Base-by-base conservation (phyloP, 2,113 vertebrate genomes). In the Thunnus thynnus region DNA sequence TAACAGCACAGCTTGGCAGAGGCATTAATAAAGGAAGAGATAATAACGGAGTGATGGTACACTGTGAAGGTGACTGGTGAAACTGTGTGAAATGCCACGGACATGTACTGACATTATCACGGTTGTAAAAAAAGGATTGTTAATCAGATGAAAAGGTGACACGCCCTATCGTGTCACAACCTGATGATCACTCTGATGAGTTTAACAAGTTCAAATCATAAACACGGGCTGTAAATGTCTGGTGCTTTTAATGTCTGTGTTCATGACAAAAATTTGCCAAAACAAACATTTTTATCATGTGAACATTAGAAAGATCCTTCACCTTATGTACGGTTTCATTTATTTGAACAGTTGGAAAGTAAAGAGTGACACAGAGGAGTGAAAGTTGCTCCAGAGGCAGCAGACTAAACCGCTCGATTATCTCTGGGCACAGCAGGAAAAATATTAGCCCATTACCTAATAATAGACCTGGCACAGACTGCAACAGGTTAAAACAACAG, bases 1-100 rank as follows among this genome's bases (percentile, higher is more conserved):
- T 94, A 57, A 92, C 7, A 92, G 80, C 89, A 92, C 3, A 50
- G 70, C 77, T 54, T 83, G 65, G 70, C 55, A 69, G 50, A 67
- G 77, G 20, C 54, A 61, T 46, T 54, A 82, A 89, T 87, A 67
- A 71, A 61, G 67, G 20, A 8, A 27, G 0, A 69, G 83, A 88
- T 85, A 87, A 80, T 51, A 56, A 60, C 48, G 41, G 47, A 72
- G 27, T 20, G 57, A 68, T 36, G 44, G 80, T 25, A 32, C 71
- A 30, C 30, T 50, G 76, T 85, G 64, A 90, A 88, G 86, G 90
- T 91, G 85, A 88, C 66, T 79, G 54, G 41, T 57, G 46, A 82
- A 82, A 44, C 30, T n/a, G 44, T 32, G 17, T 48, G 18, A 60
- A 52, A 73, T 41, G 22, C 20, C n/a, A 41, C 1, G 0, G n/a